These are phyloP conservation scores for Psettodes erumei DNA, from an alignment of 2,113 vertebrate species.

Conservation along the genomic window DNA sequence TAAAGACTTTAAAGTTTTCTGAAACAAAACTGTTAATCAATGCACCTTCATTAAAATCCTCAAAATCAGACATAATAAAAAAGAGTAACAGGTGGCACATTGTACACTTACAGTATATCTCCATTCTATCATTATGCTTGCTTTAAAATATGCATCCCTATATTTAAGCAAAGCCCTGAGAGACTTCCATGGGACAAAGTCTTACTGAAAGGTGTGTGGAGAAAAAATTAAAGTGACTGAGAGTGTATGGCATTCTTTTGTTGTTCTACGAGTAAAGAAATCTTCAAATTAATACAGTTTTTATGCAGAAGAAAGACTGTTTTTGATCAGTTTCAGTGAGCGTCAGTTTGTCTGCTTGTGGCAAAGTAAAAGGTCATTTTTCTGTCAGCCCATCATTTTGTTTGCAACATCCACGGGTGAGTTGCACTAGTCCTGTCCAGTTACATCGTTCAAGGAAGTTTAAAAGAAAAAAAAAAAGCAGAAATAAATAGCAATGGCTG, in stretches of 20 bases:
- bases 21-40: not conserved
- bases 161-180: not conserved
- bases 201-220: too few relatives aligned
- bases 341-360: not conserved
- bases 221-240: not conserved
- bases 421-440: constrained; percentile 18
- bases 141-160: too few relatives aligned
- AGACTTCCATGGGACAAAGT: not conserved
- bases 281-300: not conserved
- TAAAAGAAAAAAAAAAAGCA: constrained; percentile 31
- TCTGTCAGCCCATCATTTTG: not conserved
- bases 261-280: not conserved
- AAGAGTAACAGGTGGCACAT: not conserved
- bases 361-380: not conserved
- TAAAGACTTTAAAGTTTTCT: not conserved
- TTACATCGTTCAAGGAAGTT: constrained; percentile 17
- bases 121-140: not conserved
- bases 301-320: not conserved
- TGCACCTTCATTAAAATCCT: not conserved
- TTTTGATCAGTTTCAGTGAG: not conserved
- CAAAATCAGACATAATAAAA: not conserved
- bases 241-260: not conserved
- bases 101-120: not conserved
- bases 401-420: constrained; percentile 21
- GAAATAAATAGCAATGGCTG: constrained; percentile 29